phyloP scores from a whole-genome alignment of 2,113 vertebrate species.

The Corvus hawaiiensis region DNA sequence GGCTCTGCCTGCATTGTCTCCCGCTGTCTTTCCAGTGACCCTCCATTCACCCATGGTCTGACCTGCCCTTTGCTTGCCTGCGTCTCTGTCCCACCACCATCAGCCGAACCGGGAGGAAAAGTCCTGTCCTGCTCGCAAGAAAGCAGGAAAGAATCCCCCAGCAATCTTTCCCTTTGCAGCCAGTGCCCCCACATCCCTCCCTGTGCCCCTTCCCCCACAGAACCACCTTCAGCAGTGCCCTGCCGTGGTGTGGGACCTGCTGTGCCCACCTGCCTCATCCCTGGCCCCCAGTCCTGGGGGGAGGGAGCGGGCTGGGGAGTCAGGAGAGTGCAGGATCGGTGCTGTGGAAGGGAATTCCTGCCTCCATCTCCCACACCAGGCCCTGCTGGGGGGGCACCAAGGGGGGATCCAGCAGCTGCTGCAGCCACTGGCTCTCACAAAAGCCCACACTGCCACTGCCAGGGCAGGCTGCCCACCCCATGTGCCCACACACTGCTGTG shows the following conservation, averaged over 20 bases:
- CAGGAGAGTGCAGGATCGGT: not conserved
- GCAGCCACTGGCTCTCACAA: not conserved
- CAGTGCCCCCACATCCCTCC: not conserved
- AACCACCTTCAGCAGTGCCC: not conserved
- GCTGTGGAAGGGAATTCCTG: not conserved
- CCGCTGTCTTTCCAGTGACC: not conserved
- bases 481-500: not conserved
- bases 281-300: not conserved
- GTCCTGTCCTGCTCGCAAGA: not conserved
- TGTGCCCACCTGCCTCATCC: not conserved
- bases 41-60: not conserved
- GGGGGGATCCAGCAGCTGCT: not conserved
- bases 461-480: not conserved
- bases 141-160: not conserved
- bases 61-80: not conserved
- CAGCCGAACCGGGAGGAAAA: fast-evolving
- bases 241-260: not conserved
- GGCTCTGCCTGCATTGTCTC: not conserved
- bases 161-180: not conserved
- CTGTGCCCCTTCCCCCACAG: not conserved
- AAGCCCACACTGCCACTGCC: fast-evolving
- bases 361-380: not conserved
- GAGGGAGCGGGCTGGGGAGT: not conserved
- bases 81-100: fast-evolving
- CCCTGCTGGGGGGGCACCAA: not conserved